Conservation (phyloP, 35 echinoderm and acorn worm species). For the Heliocidaris erythrogramma region DNA sequence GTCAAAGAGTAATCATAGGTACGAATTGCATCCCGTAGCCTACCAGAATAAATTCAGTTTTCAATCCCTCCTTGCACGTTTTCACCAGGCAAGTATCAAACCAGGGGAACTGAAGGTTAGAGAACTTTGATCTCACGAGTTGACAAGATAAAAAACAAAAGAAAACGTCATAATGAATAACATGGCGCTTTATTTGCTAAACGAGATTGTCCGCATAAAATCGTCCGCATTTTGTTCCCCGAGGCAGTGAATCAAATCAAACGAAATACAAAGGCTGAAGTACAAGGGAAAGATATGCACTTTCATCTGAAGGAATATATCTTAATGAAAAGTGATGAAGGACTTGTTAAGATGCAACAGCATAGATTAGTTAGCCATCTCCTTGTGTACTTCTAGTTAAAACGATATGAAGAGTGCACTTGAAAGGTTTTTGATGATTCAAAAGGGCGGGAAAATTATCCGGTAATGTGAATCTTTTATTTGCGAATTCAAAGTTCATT, state of each 20-base stretch:
- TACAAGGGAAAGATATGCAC: not conserved
- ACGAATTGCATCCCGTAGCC: not conserved
- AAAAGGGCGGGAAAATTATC: not conserved
- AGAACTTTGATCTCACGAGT: not conserved
- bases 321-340: not conserved
- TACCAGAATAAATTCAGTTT: not conserved
- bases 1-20: not conserved
- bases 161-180: not conserved
- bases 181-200: not conserved
- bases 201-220: not conserved
- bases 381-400: not conserved
- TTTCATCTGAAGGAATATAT: not conserved
- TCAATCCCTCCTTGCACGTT: not conserved
- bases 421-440: constrained; percentile 5
- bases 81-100: not conserved
- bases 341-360: not conserved
- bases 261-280: not conserved
- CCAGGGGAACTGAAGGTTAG: not conserved
- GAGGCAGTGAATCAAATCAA: not conserved
- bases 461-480: not conserved
- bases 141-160: not conserved
- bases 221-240: not conserved
- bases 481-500: not conserved
- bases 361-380: not conserved
- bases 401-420: not conserved